These are phyloP conservation scores for Tiphia femorata DNA, from an alignment of 2,888 invertebrate species.

Conservation along the genomic window DNA sequence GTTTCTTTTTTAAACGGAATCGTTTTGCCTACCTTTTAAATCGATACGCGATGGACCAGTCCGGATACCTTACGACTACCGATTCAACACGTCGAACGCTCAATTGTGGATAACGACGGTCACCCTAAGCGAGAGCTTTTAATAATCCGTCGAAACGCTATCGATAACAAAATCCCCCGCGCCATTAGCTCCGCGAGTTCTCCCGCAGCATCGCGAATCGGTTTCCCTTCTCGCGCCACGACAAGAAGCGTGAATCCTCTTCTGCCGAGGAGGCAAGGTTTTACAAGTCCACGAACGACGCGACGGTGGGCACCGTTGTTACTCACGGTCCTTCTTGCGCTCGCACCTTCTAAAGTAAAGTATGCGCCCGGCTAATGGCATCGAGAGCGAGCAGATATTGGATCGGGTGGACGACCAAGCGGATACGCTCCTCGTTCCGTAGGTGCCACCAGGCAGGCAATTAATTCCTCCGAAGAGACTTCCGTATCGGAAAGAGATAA, in stretches of 20 bases:
- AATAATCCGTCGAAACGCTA: not conserved
- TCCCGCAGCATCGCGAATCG: not conserved
- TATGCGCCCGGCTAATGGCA: slow-evolving; percentile 50
- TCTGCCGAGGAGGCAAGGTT: slow-evolving; percentile 40
- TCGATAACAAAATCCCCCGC: too few relatives aligned
- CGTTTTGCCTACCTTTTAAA: too few relatives aligned
- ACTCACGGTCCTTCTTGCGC: slow-evolving; percentile 39
- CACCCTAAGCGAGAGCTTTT: too few relatives aligned
- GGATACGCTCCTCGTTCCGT: slow-evolving; percentile 27
- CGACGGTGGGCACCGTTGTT: too few relatives aligned
- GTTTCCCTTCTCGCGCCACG: not conserved
- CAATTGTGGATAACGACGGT: too few relatives aligned
- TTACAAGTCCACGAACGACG: slow-evolving; percentile 32
- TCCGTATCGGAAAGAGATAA: slow-evolving; percentile 53
- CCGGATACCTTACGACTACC: not conserved
- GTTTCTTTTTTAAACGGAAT: too few relatives aligned
- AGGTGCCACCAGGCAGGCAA: slow-evolving; percentile 51
- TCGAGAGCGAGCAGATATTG: slow-evolving; percentile 47
- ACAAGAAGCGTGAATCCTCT: slow-evolving; percentile 30
- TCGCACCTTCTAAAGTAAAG: slow-evolving; percentile 50
- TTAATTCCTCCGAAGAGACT: slow-evolving; percentile 49
- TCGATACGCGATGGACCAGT: not conserved
- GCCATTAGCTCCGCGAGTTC: too few relatives aligned
- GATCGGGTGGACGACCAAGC: slow-evolving; percentile 48
- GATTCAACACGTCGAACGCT: not conserved